Base-by-base conservation (phyloP, 2,113 vertebrate genomes). In the Bujurquina vittata region DNA sequence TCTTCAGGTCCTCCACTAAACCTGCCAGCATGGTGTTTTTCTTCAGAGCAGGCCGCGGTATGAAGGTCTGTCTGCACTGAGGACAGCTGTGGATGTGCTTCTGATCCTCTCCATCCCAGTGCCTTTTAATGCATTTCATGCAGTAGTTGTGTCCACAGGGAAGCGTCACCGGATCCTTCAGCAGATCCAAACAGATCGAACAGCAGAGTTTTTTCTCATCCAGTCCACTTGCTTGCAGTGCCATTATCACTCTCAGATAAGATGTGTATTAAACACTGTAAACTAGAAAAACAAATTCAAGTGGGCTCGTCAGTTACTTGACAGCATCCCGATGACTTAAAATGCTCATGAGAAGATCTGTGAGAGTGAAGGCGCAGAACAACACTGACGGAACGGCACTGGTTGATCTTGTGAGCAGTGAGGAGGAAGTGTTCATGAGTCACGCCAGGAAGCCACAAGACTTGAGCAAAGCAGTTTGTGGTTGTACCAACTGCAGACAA, bases 1-100 rank as follows among this genome's bases (percentile, higher is more conserved):
- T 83, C 74, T 54, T 35, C 1, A 26, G 26, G 26, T 83, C 69
- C 33, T 81, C 58, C 69, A 56, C 46, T 29, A 81, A 29, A 15
- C 75, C 58, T 43, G 69, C 33, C 4, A 67, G 35, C 37, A 69
- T 15, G 3, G 80, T 76, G 54, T 35, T 76, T 49, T 7, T 69
- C 29, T 7, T 17, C n/a, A 83, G n/a, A 1, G 5, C 6, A 49
- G 81, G 75, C 62, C 62, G 77, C 4, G 7, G 22, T 22, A 3
- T 17, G 26, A 60, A 60, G 58, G 23, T 60, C 58, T 60, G 14
- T 7, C 58, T 60, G 26, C 58, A 60, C 26, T 60, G 23, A 60
- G 67, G 67, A 2, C 67, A 73, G 31, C 67, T 73, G 26, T 54
- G 46, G 26, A 73, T n/a, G 18, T 54, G 11, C 10, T 31, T 73